Percentiles rank a stretch among this genome's conserved stretches.
These are phyloP conservation scores for Nycteola revayana DNA, from an alignment of 2,888 invertebrate genomes.

Conservation along the genomic window DNA sequence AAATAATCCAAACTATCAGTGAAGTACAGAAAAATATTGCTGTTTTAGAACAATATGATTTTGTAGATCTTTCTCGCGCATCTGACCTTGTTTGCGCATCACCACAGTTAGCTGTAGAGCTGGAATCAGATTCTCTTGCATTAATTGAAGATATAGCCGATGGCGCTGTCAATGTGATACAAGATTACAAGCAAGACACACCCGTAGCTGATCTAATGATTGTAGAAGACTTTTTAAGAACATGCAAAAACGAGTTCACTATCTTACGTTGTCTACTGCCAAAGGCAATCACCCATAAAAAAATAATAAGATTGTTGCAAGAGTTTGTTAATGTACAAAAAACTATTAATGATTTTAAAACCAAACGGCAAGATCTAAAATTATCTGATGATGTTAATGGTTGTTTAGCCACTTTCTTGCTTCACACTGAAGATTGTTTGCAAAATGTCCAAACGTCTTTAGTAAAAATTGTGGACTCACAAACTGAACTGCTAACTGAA, in stretches of 20 bases:
- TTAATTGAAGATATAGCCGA: constrained; percentile 55
- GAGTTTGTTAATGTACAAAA: constrained; percentile 52
- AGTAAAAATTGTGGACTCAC: constrained; percentile 47
- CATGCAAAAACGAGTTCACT: constrained; percentile 57
- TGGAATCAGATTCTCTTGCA: constrained; percentile 50
- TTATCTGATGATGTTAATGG: constrained; percentile 45
- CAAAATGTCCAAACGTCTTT: constrained; percentile 46
- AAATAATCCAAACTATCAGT: constrained; percentile 56
- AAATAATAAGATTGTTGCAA: constrained; percentile 61
- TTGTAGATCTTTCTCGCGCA: constrained; percentile 54
- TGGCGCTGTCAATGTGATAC: constrained; percentile 50
- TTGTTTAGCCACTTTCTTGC: constrained; percentile 45
- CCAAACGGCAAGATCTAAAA: constrained; percentile 35
- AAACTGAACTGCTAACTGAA: constrained; percentile 49
- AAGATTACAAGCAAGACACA: constrained; percentile 46
- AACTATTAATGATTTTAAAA: constrained; percentile 50
- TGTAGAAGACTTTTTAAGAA: constrained; percentile 58
- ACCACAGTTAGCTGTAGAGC: constrained; percentile 47
- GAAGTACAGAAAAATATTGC: constrained; percentile 64
- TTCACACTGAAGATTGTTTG: constrained; percentile 49
- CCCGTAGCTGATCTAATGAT: constrained; percentile 50
- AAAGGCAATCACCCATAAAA: constrained; percentile 56
- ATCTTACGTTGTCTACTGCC: constrained; percentile 52
- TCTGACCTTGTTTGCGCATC: constrained; percentile 52
- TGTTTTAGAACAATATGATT: constrained; percentile 61